These are phyloP conservation scores for Lampropteryx suffumata DNA, from an alignment of 2,888 invertebrate species.

Conservation along the genomic window DNA sequence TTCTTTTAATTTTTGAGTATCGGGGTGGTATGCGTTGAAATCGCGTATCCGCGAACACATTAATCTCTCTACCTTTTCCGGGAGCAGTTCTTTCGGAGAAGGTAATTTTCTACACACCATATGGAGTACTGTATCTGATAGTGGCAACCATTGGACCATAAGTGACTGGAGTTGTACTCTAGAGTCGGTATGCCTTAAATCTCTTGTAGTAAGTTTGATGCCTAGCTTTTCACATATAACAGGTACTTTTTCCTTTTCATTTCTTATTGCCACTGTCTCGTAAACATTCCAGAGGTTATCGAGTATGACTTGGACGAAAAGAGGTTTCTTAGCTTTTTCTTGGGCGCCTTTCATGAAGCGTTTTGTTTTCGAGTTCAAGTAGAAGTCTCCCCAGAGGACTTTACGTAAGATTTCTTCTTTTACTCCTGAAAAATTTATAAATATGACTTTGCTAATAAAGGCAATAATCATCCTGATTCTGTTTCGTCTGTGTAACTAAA, in stretches of 20 bases:
- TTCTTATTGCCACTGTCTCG: conserved; percentile 89
- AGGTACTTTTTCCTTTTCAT: conserved; percentile 88
- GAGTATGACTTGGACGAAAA: conserved; percentile 95
- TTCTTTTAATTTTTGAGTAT: conserved; percentile 87
- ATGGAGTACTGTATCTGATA: conserved; percentile 91
- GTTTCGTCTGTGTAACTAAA: no score
- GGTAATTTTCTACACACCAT: conserved; percentile 93
- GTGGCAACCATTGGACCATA: conserved; percentile 94
- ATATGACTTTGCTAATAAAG: no score
- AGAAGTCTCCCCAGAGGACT: conserved; percentile 98
- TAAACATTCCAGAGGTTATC: conserved; percentile 96
- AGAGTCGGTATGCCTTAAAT: conserved; percentile 90
- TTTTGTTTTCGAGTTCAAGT: conserved; percentile 92
- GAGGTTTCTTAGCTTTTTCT: conserved; percentile 94
- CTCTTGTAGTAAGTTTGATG: conserved; percentile 88
- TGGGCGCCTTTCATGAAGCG: conserved; percentile 93
- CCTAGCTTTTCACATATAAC: conserved; percentile 89
- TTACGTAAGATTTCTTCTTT: conserved; percentile 87
- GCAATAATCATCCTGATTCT: no score
- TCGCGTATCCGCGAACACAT: conserved; percentile 88
- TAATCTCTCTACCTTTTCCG: conserved; percentile 91
- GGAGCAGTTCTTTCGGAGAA: conserved; percentile 88
- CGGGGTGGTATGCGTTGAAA: conserved; percentile 85
- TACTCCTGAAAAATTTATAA: conserved; percentile 67
- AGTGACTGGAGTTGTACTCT: conserved; percentile 91